Percentiles rank a stretch among this genome's conserved stretches.
Conservation (phyloP, 2,888 invertebrate species). For the Lasioglossum villosulum region DNA sequence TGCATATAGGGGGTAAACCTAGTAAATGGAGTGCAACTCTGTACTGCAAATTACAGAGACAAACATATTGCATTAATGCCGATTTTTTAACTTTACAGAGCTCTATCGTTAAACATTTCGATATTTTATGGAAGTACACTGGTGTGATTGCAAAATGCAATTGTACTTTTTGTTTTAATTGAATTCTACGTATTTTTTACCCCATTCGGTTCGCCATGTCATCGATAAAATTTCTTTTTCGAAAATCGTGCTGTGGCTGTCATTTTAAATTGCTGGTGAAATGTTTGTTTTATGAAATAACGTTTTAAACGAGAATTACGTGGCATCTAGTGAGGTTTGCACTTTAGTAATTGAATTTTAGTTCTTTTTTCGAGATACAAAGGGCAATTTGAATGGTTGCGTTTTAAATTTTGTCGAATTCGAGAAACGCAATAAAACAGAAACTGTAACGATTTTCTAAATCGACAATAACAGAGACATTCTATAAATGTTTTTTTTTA, state of each 20-base stretch:
- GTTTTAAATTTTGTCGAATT: neutral
- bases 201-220: neutral
- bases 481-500: neutral
- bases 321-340: neutral
- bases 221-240: neutral
- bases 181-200: neutral
- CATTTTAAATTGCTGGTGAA: neutral
- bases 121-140: neutral
- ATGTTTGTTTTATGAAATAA: neutral
- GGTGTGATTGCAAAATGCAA: neutral
- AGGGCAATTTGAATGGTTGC: neutral
- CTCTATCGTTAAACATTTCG: neutral
- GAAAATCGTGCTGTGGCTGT: neutral
- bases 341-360: neutral
- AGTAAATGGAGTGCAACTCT: neutral
- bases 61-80: neutral
- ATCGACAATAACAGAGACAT: neutral
- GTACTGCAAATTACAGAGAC: neutral
- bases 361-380: neutral
- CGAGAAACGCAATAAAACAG: too few species aligned
- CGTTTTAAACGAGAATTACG: neutral
- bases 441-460: neutral
- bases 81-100: neutral
- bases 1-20: neutral
- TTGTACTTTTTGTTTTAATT: neutral